Evolutionary conservation across 2,888 invertebrate species (phyloP).

Genomic region (Artemia sinica): DNA sequence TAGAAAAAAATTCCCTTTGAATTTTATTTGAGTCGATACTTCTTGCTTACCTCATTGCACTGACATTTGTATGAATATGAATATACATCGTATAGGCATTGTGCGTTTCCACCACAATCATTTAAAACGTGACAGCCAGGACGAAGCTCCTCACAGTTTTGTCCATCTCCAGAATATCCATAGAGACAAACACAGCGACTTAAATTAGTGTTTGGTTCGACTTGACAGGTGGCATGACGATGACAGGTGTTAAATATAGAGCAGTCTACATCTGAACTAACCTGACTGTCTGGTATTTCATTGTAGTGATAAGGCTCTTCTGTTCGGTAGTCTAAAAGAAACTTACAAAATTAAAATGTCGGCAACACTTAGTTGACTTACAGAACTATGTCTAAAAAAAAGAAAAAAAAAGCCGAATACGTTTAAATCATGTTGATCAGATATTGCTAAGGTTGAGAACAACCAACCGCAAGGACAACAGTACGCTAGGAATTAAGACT

Average conservation of each 20-base stretch:
- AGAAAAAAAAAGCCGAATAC: too few species aligned
- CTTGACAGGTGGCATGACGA: background rate
- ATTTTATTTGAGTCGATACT: background rate
- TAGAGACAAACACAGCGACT: constrained; percentile 16
- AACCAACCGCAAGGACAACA: too few species aligned
- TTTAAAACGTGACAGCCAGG: constrained; percentile 52
- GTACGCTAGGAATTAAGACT: too few species aligned
- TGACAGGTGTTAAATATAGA: background rate
- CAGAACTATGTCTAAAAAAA: too few species aligned
- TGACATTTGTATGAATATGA: constrained; percentile 31
- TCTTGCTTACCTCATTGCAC: constrained; percentile 30
- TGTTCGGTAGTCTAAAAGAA: too few species aligned
- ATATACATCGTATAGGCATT: constrained; percentile 40
- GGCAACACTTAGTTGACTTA: too few species aligned
- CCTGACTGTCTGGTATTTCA: background rate
- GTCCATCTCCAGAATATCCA: constrained; percentile 25
- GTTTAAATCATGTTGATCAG: too few species aligned
- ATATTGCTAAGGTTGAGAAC: too few species aligned
- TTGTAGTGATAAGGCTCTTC: background rate
- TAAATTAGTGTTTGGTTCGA: background rate
- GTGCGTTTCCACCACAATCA: constrained; percentile 61
- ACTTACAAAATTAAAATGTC: too few species aligned
- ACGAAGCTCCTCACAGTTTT: constrained; percentile 40
- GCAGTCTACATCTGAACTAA: background rate
- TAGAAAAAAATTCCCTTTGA: too few species aligned